Base-by-base conservation (phyloP, 2,888 invertebrate genomes). In the Portevinia maculata region DNA sequence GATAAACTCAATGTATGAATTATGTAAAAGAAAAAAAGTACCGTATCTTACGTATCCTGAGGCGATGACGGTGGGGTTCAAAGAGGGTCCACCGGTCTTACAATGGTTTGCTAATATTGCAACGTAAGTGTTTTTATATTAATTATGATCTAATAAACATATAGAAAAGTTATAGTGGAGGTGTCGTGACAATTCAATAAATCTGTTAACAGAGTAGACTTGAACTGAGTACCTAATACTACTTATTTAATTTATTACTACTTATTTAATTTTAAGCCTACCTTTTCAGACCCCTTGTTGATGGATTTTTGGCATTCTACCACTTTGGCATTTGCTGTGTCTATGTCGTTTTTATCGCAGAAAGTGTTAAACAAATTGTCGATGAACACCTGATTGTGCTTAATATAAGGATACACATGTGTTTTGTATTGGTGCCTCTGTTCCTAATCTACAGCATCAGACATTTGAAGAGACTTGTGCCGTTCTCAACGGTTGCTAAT, bases 311-410 rank as follows among this genome's bases (percentile, higher is more conserved):
- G 78, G 96, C 98, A 64, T 93, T 98, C 70, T 99, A 99, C 89
- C 94, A 99, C 90, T 92, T 99, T 87, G 99, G 99, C 28, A 99
- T 99, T 90, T 99, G 99, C 91, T 98, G 98, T 89, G 98, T 99
- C 0, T 99, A 99, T 91, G 95, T 98, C 65, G 96, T 98, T 7
- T 99, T 99, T 90, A 96, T 99, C 11, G 94, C 98, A 1, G 94
- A 94, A 86, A 98, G 96, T 90, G 88, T 97, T 0, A 94, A 96
- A 88, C 95, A 96, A 92, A 94, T 96, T 1, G 92, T 95, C 1
- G 94, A 95, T 86, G 91, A 90, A 85, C 91, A 93, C 87, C 86
- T 92, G 0, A 86, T 89, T 17, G 91, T 91, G 0, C 91, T 92
- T 62, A 91, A 93, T 28, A 89, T 92, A 83, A 89, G 92, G 0